Evolutionary conservation across 2,797 vertebrate genomes (phyloP).

Genomic region (Acanthurus leucopareius): DNA sequence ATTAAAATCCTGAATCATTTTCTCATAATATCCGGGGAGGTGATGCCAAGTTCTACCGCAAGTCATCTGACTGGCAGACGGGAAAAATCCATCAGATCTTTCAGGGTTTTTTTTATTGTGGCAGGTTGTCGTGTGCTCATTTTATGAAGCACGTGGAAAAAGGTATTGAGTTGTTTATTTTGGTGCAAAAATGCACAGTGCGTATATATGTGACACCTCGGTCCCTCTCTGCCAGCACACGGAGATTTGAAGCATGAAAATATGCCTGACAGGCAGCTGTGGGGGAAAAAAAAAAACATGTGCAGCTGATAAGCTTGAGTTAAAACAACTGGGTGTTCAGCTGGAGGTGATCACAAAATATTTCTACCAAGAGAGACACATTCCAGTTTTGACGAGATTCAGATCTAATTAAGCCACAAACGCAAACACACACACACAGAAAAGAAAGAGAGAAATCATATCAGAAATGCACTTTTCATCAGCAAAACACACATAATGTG

Average conservation of each 20-base stretch:
- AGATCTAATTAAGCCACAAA: conserved; percentile 43
- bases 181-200: conserved; percentile 13
- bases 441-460: neutral
- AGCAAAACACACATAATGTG: neutral
- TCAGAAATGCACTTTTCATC: conserved; percentile 13
- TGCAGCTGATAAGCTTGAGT: conserved; percentile 70
- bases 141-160: conserved; percentile 9
- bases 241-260: conserved; percentile 56
- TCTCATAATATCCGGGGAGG: conserved; percentile 32
- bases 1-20: conserved; percentile 29
- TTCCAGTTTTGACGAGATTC: conserved; percentile 52
- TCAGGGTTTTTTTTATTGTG: conserved; percentile 9
- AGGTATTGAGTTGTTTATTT: conserved; percentile 47
- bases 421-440: neutral
- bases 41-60: conserved; percentile 10
- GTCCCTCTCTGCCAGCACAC: conserved; percentile 14
- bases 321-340: conserved; percentile 68
- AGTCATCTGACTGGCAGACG: conserved; percentile 31
- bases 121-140: neutral
- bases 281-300: conserved; percentile 46
- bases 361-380: conserved; percentile 43
- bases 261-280: conserved; percentile 70
- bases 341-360: conserved; percentile 59
- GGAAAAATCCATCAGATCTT: conserved; percentile 2
- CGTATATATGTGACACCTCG: conserved; percentile 32